phyloP scores from a whole-genome alignment of 2,888 invertebrate genomes.

The Dorcus parallelipipedus region DNA sequence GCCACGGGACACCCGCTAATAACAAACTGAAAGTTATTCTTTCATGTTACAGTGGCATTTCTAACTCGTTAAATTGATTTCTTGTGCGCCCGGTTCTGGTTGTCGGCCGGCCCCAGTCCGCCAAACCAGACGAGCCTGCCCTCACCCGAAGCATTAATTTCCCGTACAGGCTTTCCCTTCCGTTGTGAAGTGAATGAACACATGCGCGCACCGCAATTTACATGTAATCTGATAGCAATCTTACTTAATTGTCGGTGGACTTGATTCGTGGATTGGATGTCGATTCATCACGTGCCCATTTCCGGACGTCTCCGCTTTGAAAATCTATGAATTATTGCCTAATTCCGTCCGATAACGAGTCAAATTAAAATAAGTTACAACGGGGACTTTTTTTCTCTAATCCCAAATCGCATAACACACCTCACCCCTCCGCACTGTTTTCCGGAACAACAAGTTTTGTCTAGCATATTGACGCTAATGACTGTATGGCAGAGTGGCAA shows the following conservation, averaged over 20 bases:
- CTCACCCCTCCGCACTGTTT: no score
- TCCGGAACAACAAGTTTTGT: conserved; percentile 28
- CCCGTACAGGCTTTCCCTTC: conserved; percentile 45
- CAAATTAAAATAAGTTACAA: no score
- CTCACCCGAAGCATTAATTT: conserved; percentile 46
- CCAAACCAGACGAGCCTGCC: conserved; percentile 35
- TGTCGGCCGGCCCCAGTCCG: conserved; percentile 36
- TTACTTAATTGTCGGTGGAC: conserved; percentile 36
- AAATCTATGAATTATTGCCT: no score
- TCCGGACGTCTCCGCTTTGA: conserved; percentile 4
- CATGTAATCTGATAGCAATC: conserved; percentile 38
- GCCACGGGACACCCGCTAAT: no score
- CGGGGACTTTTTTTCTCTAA: no score
- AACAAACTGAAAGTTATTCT: conserved; percentile 2
- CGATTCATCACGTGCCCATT: conserved; percentile 28
- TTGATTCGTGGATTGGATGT: conserved; percentile 23
- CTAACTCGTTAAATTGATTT: conserved; percentile 40
- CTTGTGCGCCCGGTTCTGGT: conserved; percentile 34
- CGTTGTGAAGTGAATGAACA: conserved; percentile 38
- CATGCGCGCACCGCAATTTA: conserved; percentile 38
- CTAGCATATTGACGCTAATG: conserved; percentile 36
- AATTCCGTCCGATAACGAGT: no score
- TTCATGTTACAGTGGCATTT: conserved; percentile 32
- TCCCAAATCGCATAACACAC: no score
- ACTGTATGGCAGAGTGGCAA: conserved; percentile 43